These are phyloP conservation scores for Actinostola sp. DNA, from an alignment of 92 coral and sea anemone species.

Conservation along the genomic window DNA sequence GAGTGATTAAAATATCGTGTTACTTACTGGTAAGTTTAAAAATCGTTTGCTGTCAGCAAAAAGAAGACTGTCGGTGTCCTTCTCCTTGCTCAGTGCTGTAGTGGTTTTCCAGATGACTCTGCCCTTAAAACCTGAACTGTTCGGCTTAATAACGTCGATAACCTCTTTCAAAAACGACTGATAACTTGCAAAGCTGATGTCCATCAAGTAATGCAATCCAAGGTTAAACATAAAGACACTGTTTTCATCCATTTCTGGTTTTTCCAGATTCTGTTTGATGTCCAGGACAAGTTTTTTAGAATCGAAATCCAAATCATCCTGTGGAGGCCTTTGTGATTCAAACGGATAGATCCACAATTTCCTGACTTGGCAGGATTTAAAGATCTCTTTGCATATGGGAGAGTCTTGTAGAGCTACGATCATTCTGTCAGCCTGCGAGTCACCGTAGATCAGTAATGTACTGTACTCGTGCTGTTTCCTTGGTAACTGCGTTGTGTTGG, in stretches of 20 bases:
- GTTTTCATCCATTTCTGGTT: slow-evolving; percentile 74
- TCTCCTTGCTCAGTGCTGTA: slow-evolving; percentile 86
- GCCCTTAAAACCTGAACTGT: slow-evolving; percentile 27
- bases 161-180: slow-evolving; percentile 58
- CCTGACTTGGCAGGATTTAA: slow-evolving; percentile 73
- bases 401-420: slow-evolving; percentile 52
- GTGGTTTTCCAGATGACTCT: slow-evolving; percentile 89
- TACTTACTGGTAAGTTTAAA: slow-evolving; percentile 77
- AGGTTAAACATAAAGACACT: slow-evolving; percentile 83
- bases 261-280: slow-evolving; percentile 53
- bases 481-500: neutral
- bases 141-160: slow-evolving; percentile 50
- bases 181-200: slow-evolving; percentile 65
- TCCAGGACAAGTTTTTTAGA: slow-evolving; percentile 54
- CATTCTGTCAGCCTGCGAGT: slow-evolving; percentile 89
- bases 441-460: slow-evolving; percentile 84
- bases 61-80: slow-evolving; percentile 66
- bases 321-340: slow-evolving; percentile 48
- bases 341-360: slow-evolving; percentile 88
- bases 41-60: slow-evolving; percentile 77
- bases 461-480: slow-evolving; percentile 19
- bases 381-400: slow-evolving; percentile 69
- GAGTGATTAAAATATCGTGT: no score
- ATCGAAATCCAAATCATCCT: slow-evolving; percentile 78
- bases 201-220: slow-evolving; percentile 80